Percentiles rank a stretch among this genome's conserved stretches.
These are phyloP conservation scores for Semnornis frantzii DNA, from an alignment of 2,113 vertebrate genomes.

Conservation along the genomic window DNA sequence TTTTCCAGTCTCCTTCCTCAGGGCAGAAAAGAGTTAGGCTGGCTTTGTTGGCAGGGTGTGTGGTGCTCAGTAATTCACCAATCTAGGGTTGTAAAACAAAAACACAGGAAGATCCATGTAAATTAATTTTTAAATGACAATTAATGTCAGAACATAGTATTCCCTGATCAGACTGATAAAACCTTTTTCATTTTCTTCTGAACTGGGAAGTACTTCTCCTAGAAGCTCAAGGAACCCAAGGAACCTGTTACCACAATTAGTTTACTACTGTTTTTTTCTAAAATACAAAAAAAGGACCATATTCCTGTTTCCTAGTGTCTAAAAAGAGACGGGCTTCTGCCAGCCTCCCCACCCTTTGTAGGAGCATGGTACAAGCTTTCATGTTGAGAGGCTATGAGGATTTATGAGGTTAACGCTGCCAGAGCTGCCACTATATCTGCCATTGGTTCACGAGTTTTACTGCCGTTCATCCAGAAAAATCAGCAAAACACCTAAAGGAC, in stretches of 20 bases:
- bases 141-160: not conserved
- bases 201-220: not conserved
- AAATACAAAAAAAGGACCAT: not conserved
- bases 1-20: constrained; percentile 96
- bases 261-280: not conserved
- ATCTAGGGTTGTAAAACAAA: constrained; percentile 79
- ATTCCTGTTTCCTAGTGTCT: not conserved
- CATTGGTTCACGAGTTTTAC: not conserved
- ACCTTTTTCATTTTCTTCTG: not conserved
- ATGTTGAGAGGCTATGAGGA: not conserved
- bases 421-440: not conserved
- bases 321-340: not conserved
- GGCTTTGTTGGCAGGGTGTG: constrained; percentile 95
- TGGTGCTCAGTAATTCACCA: constrained; percentile 93
- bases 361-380: not conserved
- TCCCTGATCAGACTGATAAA: not conserved
- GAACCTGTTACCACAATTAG: not conserved
- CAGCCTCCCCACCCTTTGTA: not conserved
- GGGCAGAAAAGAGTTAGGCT: constrained; percentile 93
- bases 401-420: not conserved
- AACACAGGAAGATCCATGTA: not conserved
- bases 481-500: not conserved
- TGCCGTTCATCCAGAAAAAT: not conserved
- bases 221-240: not conserved
- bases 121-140: not conserved